These are phyloP conservation scores for Nasonia longicornis DNA, from an alignment of 1,140 invertebrate genomes.

Conservation along the genomic window DNA sequence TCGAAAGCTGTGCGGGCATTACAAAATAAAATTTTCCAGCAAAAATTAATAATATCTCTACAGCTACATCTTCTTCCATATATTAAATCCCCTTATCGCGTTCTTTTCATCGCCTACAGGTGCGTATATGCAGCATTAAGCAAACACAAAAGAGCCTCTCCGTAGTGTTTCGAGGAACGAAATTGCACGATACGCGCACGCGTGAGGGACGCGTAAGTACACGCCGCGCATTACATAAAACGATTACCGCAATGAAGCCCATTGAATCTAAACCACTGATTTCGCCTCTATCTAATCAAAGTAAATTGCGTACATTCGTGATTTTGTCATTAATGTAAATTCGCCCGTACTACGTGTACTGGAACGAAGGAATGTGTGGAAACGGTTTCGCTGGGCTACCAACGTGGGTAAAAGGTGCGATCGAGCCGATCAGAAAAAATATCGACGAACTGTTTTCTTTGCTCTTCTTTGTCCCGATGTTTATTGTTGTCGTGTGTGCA, in stretches of 20 bases:
- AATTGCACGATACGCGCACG: background rate
- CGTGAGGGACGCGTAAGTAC: background rate
- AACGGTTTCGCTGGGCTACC: too few relatives aligned
- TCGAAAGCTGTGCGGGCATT: background rate
- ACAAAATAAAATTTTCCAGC: background rate
- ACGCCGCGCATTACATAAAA: background rate
- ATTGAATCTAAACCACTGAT: background rate
- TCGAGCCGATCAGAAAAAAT: too few relatives aligned
- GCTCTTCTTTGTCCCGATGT: too few relatives aligned
- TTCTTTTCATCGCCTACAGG: background rate
- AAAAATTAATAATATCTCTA: background rate
- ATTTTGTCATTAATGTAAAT: too few relatives aligned
- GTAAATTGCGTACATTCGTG: background rate
- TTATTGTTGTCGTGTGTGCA: too few relatives aligned
- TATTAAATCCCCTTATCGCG: background rate
- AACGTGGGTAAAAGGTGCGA: too few relatives aligned
- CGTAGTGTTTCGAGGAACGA: background rate
- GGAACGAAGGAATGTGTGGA: too few relatives aligned
- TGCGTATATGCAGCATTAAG: background rate
- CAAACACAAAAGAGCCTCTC: background rate
- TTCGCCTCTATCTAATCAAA: background rate
- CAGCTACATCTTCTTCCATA: background rate
- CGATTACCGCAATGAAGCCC: background rate
- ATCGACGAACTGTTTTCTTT: too few relatives aligned
- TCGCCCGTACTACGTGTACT: too few relatives aligned